These are phyloP conservation scores for Notodonta ziczac DNA, from an alignment of 2,888 invertebrate species.

Conservation along the genomic window DNA sequence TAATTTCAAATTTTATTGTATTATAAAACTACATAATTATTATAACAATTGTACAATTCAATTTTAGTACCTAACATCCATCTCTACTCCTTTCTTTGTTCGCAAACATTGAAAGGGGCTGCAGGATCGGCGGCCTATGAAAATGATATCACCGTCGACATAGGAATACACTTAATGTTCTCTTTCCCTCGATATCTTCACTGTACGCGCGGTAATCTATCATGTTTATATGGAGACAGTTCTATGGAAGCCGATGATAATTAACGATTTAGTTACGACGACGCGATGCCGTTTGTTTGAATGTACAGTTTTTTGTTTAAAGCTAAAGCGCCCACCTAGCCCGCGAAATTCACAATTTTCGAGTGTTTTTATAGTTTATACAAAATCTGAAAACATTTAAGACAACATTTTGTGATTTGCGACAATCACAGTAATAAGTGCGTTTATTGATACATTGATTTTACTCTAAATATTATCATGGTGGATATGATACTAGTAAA, in stretches of 20 bases:
- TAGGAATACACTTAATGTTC: slow-evolving; percentile 82
- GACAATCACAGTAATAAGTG: too few relatives aligned
- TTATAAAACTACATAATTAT: too few relatives aligned
- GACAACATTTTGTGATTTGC: too few relatives aligned
- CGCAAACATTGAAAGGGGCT: slow-evolving; percentile 61
- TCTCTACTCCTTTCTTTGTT: slow-evolving; percentile 53
- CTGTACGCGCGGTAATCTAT: slow-evolving; percentile 65
- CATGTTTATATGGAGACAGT: slow-evolving; percentile 61
- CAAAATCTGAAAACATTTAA: too few relatives aligned
- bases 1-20: too few relatives aligned
- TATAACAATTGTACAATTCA: not conserved
- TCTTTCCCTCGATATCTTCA: slow-evolving; percentile 74
- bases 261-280: slow-evolving; percentile 50
- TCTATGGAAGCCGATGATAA: slow-evolving; percentile 50
- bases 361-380: too few relatives aligned
- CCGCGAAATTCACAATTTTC: too few relatives aligned
- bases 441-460: too few relatives aligned
- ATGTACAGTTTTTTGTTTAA: too few relatives aligned
- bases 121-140: slow-evolving; percentile 71
- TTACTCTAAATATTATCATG: too few relatives aligned
- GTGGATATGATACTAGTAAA: too few relatives aligned
- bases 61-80: slow-evolving; percentile 3
- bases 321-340: too few relatives aligned
- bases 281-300: not conserved
- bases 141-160: slow-evolving; percentile 80